Percentiles rank a stretch among this genome's conserved stretches.
phyloP scores from a whole-genome alignment of 2,113 vertebrate species.

The Tupaia chinensis region DNA sequence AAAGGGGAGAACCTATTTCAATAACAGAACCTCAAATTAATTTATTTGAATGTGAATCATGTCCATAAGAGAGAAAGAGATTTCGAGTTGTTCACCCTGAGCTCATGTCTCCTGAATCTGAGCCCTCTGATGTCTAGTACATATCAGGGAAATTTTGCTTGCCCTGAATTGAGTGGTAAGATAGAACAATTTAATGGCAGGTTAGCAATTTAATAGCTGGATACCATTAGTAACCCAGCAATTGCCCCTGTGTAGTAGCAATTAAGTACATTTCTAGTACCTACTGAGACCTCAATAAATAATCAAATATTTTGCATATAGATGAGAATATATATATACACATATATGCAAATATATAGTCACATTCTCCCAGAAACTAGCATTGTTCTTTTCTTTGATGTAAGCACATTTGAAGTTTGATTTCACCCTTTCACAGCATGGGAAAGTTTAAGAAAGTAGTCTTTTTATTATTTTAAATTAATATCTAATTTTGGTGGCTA shows the following conservation, averaged over 20 bases:
- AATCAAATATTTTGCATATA: background rate
- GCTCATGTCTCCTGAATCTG: background rate
- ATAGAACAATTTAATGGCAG: background rate
- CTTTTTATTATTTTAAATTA: background rate
- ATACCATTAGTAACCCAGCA: background rate
- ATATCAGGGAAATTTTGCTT: background rate
- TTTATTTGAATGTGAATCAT: background rate
- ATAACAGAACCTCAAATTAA: background rate
- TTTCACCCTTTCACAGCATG: background rate
- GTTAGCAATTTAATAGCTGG: background rate
- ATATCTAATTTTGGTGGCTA: background rate
- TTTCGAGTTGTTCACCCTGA: background rate
- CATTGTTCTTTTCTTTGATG: background rate
- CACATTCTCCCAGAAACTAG: background rate
- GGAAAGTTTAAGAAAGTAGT: background rate
- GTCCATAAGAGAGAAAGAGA: background rate
- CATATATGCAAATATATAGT: background rate
- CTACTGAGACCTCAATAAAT: background rate
- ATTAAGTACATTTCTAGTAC: background rate
- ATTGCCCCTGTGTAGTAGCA: background rate
- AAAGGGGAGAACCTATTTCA: background rate
- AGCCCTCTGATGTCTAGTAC: background rate
- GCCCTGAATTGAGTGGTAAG: background rate
- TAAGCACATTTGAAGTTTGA: background rate
- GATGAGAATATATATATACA: too few relatives aligned